Evolutionary conservation across 2,888 invertebrate genomes (phyloP), one percentile per base, ranked within the genome.

Genomic region (Pedicia rivosa): DNA sequence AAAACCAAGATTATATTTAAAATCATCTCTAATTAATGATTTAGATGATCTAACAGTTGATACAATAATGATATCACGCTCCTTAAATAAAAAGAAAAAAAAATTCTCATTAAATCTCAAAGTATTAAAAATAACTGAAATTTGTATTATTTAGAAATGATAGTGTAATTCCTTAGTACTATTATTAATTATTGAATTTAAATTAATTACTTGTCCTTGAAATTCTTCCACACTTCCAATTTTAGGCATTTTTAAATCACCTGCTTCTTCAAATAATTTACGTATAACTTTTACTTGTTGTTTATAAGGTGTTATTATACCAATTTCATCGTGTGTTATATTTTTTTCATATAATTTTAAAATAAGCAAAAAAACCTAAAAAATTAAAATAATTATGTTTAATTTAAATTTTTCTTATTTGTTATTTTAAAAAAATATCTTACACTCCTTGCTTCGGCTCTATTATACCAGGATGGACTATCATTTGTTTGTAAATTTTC

Each of bases 391-490:
- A 32, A 13, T 32, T 32, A 20, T 3, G 32, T 32, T n/a, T n/a
- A n/a, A n/a, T n/a, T n/a, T n/a, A n/a, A n/a, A n/a, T n/a, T n/a
- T n/a, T n/a, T n/a, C n/a, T n/a, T n/a, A n/a, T n/a, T n/a, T n/a
- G n/a, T n/a, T n/a, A n/a, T n/a, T n/a, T n/a, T n/a, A n/a, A n/a
- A n/a, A n/a, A n/a, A n/a, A n/a, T n/a, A n/a, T n/a, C n/a, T n/a
- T n/a, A n/a, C n/a, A n/a, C n/a, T 49, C 40, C 49, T 48, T 1
- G 55, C 58, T 65, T 95, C 94, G 43, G 76, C 72, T 0, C 79
- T 76, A 63, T 95, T 95, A 50, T 70, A 87, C 86, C 87, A 90
- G 3, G 88, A 88, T 1, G 87, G 87, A 40, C 78, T 82, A 48
- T 84, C 84, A 1, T 63, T 56, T 40, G 80, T 81, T 54, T 79